Percentiles rank a stretch among this genome's conserved stretches.
These are phyloP conservation scores for Mellilla xanthometata DNA, from an alignment of 2,888 invertebrate genomes.

Conservation along the genomic window DNA sequence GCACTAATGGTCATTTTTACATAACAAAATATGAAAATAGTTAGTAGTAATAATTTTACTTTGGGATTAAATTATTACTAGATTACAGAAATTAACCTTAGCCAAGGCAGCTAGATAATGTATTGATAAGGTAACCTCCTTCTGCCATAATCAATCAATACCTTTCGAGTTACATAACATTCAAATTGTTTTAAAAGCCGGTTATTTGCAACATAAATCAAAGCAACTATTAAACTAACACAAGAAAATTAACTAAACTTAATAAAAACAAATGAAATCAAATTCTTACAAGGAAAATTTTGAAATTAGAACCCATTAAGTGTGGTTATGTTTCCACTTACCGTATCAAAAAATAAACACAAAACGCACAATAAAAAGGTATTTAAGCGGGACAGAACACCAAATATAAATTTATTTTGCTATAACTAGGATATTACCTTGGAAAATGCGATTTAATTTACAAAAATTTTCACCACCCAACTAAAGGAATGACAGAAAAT, in stretches of 20 bases:
- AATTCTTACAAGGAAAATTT: constrained; percentile 11
- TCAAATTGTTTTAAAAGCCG: constrained; percentile 20
- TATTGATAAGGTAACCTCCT: constrained; percentile 35
- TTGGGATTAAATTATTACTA: no score
- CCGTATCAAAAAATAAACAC: constrained; percentile 9
- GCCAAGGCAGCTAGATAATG: constrained; percentile 13
- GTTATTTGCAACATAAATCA: background rate
- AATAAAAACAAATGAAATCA: constrained; percentile 23
- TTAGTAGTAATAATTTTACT: no score
- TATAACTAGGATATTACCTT: constrained; percentile 11
- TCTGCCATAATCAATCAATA: constrained; percentile 45
- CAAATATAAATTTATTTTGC: background rate
- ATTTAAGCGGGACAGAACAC: constrained; percentile 3
- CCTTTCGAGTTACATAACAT: constrained; percentile 59
- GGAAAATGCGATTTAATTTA: constrained; percentile 1
- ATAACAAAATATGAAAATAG: no score
- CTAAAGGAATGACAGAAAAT: constrained; percentile 8
- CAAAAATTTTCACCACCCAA: constrained; percentile 14
- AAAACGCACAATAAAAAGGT: constrained; percentile 9
- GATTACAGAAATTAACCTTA: background rate
- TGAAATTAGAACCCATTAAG: constrained; percentile 23
- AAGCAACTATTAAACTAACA: background rate
- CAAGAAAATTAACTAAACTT: background rate
- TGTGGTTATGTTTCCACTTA: constrained; percentile 31
- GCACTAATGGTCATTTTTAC: no score